Base-by-base conservation (phyloP, 2,113 vertebrate species). In the Prunella himalayana region DNA sequence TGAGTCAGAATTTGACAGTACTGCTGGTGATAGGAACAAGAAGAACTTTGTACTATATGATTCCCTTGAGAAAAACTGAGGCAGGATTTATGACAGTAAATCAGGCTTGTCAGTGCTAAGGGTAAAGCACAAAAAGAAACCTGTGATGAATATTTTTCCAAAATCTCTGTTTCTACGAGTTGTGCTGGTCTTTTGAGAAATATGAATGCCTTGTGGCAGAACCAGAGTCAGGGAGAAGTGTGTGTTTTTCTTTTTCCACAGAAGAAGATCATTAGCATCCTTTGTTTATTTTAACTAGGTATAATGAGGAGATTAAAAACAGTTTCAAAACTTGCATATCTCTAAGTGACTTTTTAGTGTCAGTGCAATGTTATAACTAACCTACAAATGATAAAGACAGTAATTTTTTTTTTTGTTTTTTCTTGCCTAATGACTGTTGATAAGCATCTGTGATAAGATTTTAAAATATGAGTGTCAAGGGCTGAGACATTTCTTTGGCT, bases 371-470 rank as follows among this genome's bases (percentile, higher is more conserved):
- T 90, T 96, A 80, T 39, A 92, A 95, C 92, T 98, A 98, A 98
- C 98, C 92, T 98, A 95, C 69, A 94, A 20, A 96, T 97, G 2
- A 65, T 65, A 69, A 94, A 97, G 97, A 97, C 92, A 96, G 92
- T 96, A 97, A 18, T 0, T 24, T 22, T n/a, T 27, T 35, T n/a
- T 63, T 20, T 28, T 33, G 9, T 16, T 91, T 91, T 88, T 86
- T 45, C 77, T 69, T 88, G 59, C 69, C 79, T 98, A 98, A 98
- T 96, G 97, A 98, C 97, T 98, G 96, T 96, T 98, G 98, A 98
- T 98, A 98, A 98, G 97, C 96, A 97, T 95, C 86, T 47, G 30
- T 94, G 97, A 83, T 89, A 98, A 88, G 65, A 96, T 76, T 94
- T 94, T 86, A 88, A 96, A 94, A 95, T 95, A 97, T 84, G 86